Conservation (phyloP, 2,888 invertebrate genomes). For the Chloroclystis v-ata region DNA sequence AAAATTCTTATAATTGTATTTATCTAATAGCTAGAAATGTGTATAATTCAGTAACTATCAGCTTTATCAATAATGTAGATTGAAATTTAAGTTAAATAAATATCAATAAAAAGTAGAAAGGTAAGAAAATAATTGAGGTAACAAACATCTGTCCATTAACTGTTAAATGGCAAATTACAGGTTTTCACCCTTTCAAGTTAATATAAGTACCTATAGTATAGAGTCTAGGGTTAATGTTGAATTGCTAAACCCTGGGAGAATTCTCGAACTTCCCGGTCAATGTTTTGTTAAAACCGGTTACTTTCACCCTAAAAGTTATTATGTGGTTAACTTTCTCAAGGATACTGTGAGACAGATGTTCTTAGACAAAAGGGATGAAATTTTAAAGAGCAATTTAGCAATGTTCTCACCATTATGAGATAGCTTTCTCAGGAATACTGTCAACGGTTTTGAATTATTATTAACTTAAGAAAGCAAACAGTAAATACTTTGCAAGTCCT, state of each 20-base stretch:
- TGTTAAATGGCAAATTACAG: not conserved
- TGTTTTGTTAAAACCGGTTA: constrained; percentile 5
- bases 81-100: too few species aligned
- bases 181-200: constrained; percentile 7
- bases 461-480: too few species aligned
- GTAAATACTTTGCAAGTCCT: too few species aligned
- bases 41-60: too few species aligned
- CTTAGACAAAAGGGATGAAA: not conserved
- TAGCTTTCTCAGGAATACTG: too few species aligned
- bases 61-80: too few species aligned
- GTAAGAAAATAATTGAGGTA: too few species aligned
- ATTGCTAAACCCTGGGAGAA: not conserved
- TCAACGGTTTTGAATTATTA: too few species aligned
- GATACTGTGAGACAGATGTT: not conserved
- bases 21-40: too few species aligned
- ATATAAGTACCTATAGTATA: too few species aligned
- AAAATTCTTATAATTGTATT: constrained; percentile 13
- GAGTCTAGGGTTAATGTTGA: constrained; percentile 4
- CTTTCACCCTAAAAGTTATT: not conserved
- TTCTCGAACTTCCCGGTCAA: not conserved
- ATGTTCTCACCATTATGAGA: constrained; percentile 4
- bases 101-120: too few species aligned
- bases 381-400: constrained; percentile 1
- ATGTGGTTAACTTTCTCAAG: not conserved
- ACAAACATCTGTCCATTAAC: too few species aligned